Percentiles rank a stretch among this genome's conserved stretches.
Evolutionary conservation across 2,113 vertebrate species (phyloP).

Genomic region (Python bivittatus): DNA sequence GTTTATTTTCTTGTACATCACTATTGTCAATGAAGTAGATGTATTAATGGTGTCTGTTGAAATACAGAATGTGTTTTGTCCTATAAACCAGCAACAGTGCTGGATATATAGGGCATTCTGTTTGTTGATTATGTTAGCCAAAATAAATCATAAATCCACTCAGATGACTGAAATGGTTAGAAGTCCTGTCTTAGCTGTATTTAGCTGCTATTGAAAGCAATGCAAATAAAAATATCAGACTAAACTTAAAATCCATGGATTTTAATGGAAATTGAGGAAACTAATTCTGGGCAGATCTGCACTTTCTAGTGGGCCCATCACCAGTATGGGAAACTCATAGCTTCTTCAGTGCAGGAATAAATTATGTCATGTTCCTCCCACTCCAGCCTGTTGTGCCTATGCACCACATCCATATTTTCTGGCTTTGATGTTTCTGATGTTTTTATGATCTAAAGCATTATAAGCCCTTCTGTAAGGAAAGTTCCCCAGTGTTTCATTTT

Average conservation of each 20-base stretch:
- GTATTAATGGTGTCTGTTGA: too few relatives aligned
- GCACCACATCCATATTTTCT: neutral
- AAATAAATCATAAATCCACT: too few relatives aligned
- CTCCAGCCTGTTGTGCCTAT: neutral
- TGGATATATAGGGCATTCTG: too few relatives aligned
- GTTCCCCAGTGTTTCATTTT: neutral
- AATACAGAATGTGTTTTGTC: too few relatives aligned
- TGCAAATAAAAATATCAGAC: neutral
- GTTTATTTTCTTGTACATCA: too few relatives aligned
- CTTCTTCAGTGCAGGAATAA: neutral
- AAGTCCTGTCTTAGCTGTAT: neutral
- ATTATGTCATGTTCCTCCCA: neutral
- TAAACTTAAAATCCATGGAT: neutral
- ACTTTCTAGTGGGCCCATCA: neutral
- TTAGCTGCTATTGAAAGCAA: neutral
- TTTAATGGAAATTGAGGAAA: neutral
- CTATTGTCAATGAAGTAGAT: too few relatives aligned
- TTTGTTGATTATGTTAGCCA: too few relatives aligned
- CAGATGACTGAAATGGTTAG: neutral
- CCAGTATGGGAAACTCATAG: neutral
- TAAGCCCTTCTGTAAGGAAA: neutral
- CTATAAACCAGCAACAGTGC: too few relatives aligned
- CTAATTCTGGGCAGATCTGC: neutral
- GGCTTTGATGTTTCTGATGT: neutral
- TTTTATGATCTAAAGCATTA: neutral